phyloP scores from a whole-genome alignment of 2,888 invertebrate species.

The Calameuta filiformis region DNA sequence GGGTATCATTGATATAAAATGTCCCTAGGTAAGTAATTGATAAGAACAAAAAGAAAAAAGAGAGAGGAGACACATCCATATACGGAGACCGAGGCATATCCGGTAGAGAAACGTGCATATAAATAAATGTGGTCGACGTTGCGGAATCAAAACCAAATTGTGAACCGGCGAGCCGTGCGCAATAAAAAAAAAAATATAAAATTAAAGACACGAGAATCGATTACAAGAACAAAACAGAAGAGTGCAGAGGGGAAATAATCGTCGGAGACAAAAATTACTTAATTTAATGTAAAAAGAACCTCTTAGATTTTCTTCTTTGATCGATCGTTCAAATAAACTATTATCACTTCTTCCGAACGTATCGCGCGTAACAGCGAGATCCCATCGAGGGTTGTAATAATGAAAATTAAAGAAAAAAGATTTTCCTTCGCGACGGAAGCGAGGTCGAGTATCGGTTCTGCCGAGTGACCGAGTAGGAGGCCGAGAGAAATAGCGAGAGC shows the following conservation, averaged over 20 bases:
- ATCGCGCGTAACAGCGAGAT: neutral
- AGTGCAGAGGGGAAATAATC: neutral
- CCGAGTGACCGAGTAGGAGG: neutral
- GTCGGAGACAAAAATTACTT: neutral
- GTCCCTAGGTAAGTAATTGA: conserved; percentile 47
- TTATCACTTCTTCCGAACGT: neutral
- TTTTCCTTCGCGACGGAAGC: neutral
- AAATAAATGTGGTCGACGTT: neutral
- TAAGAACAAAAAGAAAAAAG: neutral
- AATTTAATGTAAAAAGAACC: neutral
- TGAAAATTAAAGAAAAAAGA: too few relatives aligned
- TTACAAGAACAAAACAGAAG: neutral
- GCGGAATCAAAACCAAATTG: neutral
- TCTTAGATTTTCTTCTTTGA: neutral
- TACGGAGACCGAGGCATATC: neutral
- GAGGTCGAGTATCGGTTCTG: neutral
- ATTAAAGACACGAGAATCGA: neutral
- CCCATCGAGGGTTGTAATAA: neutral
- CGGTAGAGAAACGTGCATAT: neutral
- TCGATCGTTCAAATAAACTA: neutral
- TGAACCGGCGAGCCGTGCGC: neutral
- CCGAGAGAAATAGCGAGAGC: neutral
- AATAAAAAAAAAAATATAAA: neutral
- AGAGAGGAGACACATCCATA: neutral
- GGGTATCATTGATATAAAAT: conserved; percentile 7